Evolutionary conservation across 2,113 vertebrate genomes (phyloP), one percentile per base, ranked within the genome.

Genomic region (Arothron firmamentum): DNA sequence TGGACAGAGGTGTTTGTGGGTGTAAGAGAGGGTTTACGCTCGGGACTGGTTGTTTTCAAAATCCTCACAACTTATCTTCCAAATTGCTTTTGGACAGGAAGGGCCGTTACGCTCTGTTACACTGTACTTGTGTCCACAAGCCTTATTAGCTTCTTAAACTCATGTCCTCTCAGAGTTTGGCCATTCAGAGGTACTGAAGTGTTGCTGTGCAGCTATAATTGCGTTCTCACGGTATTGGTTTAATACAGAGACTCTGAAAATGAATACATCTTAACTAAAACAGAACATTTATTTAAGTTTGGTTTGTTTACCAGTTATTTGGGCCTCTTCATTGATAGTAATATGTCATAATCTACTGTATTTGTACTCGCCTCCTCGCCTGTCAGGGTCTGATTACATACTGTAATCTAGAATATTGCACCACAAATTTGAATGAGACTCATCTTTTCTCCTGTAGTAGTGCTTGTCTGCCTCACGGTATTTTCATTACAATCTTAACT

Each of bases 41-140:
- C 51, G 34, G 67, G 69, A 73, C 71, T 55, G 55, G 46, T 75
- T 79, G 65, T 76, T 82, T 65, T 74, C 42, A 6, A 54, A 77
- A 70, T 31, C 57, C 50, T 31, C 19, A 59, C 63, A 78, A 79
- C 38, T 85, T 75, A 84, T 85, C 82, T 62, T 65, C 47, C 67
- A 66, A 74, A 64, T 78, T 79, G 81, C 74, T 69, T 59, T 52
- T 59, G 70, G 62, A 67, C 67, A 73, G 63, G 6, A 16, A 76
- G 59, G 45, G 62, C 60, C 18, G 77, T 82, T 85, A 70, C 18
- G 52, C 85, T 82, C 67, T 5, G 67, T 56, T 70, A 77, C 70
- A 13, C 58, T 20, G 68, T 77, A 67, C 78, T 74, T 74, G 69
- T 79, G 67, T 78, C 62, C 61, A 66, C 54, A 66, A 66, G 47